Conservation (phyloP, 1,140 invertebrate species). For the Megalonaias nervosa region DNA sequence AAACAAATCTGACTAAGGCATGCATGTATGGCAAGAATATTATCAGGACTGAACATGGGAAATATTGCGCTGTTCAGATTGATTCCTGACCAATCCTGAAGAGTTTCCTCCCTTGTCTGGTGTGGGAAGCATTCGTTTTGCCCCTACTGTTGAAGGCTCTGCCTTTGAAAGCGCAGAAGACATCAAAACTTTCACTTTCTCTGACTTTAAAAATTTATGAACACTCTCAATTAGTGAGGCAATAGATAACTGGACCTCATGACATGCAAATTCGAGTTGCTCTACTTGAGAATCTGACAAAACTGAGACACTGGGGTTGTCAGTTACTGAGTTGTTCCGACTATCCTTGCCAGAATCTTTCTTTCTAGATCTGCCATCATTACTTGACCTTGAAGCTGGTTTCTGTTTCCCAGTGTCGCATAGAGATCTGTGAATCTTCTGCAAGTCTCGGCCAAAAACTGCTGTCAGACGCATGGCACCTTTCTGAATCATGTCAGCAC, state of each 20-base stretch:
- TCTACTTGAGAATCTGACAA: slow-evolving; percentile 15
- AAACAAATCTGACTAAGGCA: too few species aligned
- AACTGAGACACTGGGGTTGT: neutral
- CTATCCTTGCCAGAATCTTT: too few species aligned
- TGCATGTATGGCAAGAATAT: too few species aligned
- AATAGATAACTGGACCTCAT: slow-evolving; percentile 14
- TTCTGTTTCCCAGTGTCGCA: neutral
- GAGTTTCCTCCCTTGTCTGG: too few species aligned
- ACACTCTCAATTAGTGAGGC: slow-evolving; percentile 14
- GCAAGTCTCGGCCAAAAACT: slow-evolving; percentile 32
- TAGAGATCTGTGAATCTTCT: neutral
- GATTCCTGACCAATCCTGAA: too few species aligned
- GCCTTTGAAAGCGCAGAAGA: too few species aligned
- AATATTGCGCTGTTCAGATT: too few species aligned
- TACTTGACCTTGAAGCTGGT: too few species aligned
- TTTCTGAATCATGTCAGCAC: slow-evolving; percentile 57
- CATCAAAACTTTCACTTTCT: neutral
- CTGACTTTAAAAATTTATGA: slow-evolving; percentile 20
- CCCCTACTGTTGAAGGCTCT: too few species aligned
- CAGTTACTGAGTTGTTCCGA: neutral
- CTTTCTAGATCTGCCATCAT: too few species aligned
- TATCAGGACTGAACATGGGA: too few species aligned
- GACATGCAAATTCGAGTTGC: slow-evolving; percentile 12
- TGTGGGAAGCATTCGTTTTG: too few species aligned
- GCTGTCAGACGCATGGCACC: slow-evolving; percentile 43